These are phyloP conservation scores for Stratiolaelaps scimitus DNA, from an alignment of 1,140 invertebrate genomes.

Conservation along the genomic window DNA sequence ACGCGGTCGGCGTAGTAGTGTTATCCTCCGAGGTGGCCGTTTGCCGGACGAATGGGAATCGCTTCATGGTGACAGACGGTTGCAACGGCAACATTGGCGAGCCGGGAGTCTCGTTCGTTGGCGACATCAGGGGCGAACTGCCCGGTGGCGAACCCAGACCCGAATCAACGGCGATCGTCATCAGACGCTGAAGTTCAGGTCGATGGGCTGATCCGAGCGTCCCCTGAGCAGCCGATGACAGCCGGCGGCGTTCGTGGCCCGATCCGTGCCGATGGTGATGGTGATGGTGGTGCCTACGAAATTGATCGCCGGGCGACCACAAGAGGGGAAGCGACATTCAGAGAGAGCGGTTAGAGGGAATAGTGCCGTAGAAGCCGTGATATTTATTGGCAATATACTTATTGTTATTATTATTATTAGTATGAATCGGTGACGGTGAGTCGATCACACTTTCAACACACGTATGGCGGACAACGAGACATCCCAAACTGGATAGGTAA, in stretches of 20 bases:
- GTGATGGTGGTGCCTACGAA: constrained; percentile 16
- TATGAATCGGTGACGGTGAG: too few species aligned
- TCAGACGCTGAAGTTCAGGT: background rate
- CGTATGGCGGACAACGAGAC: too few species aligned
- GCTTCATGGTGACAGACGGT: background rate
- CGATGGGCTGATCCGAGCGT: background rate
- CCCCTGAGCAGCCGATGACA: background rate
- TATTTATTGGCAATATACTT: too few species aligned
- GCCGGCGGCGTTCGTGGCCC: constrained; percentile 10
- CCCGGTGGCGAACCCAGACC: constrained; percentile 8
- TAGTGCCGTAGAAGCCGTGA: too few species aligned
- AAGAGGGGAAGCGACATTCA: too few species aligned
- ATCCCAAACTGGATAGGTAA: too few species aligned
- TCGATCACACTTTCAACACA: too few species aligned
- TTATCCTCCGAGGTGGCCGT: background rate
- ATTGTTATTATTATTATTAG: too few species aligned
- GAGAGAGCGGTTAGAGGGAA: too few species aligned
- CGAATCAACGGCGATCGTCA: constrained; percentile 26
- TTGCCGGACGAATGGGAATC: constrained; percentile 15
- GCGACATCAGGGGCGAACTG: background rate
- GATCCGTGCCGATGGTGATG: constrained; percentile 23
- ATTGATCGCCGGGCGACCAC: too few species aligned
- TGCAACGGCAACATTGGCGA: constrained; percentile 9
- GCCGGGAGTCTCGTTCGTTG: constrained; percentile 1
- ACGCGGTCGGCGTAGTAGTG: too few species aligned